Conservation (phyloP, 2,797 vertebrate species). For the Ammospiza maritima region DNA sequence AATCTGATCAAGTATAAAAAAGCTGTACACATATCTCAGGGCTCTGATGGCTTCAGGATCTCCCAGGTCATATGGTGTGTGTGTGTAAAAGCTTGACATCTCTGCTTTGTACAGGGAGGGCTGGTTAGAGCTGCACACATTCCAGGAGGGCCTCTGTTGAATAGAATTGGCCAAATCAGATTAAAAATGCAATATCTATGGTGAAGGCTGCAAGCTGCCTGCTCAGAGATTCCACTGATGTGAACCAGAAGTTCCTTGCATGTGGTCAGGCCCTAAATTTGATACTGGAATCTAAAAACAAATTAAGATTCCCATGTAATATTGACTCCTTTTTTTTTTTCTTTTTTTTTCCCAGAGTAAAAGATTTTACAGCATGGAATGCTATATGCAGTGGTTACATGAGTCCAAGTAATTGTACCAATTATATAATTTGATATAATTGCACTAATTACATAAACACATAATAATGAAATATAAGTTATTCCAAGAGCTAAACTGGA, state of each 20-base stretch:
- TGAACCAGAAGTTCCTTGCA: constrained; percentile 63
- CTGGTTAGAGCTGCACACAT: background rate
- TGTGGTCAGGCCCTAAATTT: constrained; percentile 63
- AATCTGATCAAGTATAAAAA: background rate
- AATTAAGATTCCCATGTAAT: constrained; percentile 66
- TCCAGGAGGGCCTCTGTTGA: constrained; percentile 42
- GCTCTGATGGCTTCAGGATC: background rate
- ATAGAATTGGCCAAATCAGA: constrained; percentile 57
- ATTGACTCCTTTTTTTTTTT: constrained; percentile 22
- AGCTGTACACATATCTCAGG: background rate
- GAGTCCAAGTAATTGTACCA: constrained; percentile 63
- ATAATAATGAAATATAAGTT: constrained; percentile 57
- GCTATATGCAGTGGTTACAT: constrained; percentile 68
- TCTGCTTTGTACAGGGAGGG: background rate
- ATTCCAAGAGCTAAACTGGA: constrained; percentile 72
- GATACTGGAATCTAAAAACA: constrained; percentile 68
- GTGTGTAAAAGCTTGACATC: background rate
- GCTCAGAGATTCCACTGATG: constrained; percentile 42
- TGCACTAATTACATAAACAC: constrained; percentile 61
- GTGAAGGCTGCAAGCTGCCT: constrained; percentile 24
- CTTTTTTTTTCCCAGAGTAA: constrained; percentile 2
- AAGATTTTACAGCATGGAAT: constrained; percentile 63
- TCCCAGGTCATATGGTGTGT: background rate
- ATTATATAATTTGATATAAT: constrained; percentile 72
- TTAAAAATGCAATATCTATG: constrained; percentile 41